phyloP scores from a whole-genome alignment of 2,888 invertebrate species.

The Ligdia adustata region DNA sequence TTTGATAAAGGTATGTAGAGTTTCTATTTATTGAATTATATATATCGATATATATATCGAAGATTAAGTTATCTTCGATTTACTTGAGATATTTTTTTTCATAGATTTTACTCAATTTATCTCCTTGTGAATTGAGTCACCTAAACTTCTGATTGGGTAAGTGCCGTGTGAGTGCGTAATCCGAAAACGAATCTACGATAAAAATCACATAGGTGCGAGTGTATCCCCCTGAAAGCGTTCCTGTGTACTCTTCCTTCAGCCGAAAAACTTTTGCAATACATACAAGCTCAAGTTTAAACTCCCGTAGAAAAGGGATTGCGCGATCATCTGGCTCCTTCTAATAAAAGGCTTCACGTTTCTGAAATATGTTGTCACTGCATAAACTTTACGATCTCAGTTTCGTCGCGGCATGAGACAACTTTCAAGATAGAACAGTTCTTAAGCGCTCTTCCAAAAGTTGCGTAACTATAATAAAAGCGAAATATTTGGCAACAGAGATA shows the following conservation, averaged over 20 bases:
- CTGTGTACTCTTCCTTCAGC: constrained; percentile 79
- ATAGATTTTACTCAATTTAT: constrained; percentile 25
- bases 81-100: too few species aligned
- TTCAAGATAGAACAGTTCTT: constrained; percentile 55
- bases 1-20: too few species aligned
- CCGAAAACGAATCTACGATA: constrained; percentile 58
- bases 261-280: constrained; percentile 81
- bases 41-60: too few species aligned
- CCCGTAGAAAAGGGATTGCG: constrained; percentile 59
- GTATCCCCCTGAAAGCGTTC: constrained; percentile 79
- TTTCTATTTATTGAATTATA: too few species aligned
- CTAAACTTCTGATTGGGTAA: constrained; percentile 70
- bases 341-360: constrained; percentile 73
- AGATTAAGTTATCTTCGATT: too few species aligned
- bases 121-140: constrained; percentile 32
- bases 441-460: constrained; percentile 43
- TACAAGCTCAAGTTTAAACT: constrained; percentile 68
- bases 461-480: constrained; percentile 34
- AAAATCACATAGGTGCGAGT: constrained; percentile 63
- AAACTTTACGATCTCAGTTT: constrained; percentile 79
- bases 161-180: constrained; percentile 66
- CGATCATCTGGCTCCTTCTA: constrained; percentile 75
- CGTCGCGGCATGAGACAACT: constrained; percentile 63
- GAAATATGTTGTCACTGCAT: constrained; percentile 82
- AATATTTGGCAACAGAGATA: constrained; percentile 40